Evolutionary conservation across 1,140 invertebrate genomes (phyloP).

Genomic region (Trichonephila inaurata): DNA sequence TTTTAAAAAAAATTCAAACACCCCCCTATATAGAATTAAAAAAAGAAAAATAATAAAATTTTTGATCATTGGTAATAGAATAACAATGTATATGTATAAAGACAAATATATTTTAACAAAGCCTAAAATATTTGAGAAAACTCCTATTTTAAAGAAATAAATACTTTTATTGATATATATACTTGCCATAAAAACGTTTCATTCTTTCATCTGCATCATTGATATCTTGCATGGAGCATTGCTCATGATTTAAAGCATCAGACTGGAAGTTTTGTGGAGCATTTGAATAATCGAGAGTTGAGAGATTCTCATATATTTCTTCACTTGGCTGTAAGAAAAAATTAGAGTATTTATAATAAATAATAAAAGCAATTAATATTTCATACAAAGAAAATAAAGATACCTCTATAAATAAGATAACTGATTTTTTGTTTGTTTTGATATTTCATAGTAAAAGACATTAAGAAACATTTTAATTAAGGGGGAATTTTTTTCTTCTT

Average conservation of each 20-base stretch:
- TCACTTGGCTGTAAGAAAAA: slow-evolving; percentile 30
- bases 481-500: too few relatives aligned
- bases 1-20: too few relatives aligned
- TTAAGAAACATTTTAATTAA: too few relatives aligned
- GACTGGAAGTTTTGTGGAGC: background rate
- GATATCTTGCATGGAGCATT: slow-evolving; percentile 81
- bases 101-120: background rate
- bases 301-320: slow-evolving; percentile 47
- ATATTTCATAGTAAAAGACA: too few relatives aligned
- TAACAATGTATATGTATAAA: too few relatives aligned
- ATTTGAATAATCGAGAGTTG: background rate
- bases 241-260: background rate
- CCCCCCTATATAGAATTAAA: background rate
- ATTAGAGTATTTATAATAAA: background rate
- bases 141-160: background rate
- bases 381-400: background rate
- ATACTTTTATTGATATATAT: too few relatives aligned
- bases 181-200: slow-evolving; percentile 84
- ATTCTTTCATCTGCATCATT: slow-evolving; percentile 84
- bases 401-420: too few relatives aligned
- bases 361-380: background rate
- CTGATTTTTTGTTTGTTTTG: too few relatives aligned
- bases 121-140: background rate
- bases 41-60: background rate
- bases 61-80: background rate